Evolutionary conservation across 1,140 invertebrate species (phyloP), one percentile per base, ranked within the genome.

Genomic region (Calliopsis andreniformis): DNA sequence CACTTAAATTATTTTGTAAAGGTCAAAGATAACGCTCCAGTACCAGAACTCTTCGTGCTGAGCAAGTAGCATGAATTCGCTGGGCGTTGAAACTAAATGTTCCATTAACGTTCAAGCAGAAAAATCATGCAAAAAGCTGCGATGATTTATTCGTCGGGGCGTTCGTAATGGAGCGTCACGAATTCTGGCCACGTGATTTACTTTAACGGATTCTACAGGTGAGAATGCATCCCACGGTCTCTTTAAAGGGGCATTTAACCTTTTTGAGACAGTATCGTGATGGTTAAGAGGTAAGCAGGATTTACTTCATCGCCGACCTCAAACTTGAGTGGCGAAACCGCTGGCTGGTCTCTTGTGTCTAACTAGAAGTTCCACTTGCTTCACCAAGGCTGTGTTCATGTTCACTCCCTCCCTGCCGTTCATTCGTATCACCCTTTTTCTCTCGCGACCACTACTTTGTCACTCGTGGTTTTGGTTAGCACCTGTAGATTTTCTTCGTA

Each of bases 361-460:
- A 82, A 82, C 63, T 69, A 64, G 62, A 82, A 82, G 79, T 78
- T 73, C 78, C 79, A 63, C 67, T 72, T 82, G 80, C 35, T 82
- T 78, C 67, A 30, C 43, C 55, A 16, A 59, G 35, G 49, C 64
- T 45, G 58, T 69, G 58, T 58, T 83, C 49, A 42, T 53, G 61
- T 53, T 18, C 47, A 20, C 8, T 12, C 35, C 3, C 20, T 32
- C 23, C 39, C 25, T 12, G n/a, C 18, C 63, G 10, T 39, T 58
- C 53, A 18, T 43, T 35, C 47, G 10, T 10, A 12, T 45, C 4
- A 12, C n/a, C 23, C 61, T 10, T 10, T 64, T 59, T 53, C 42
- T 32, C 53, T 70, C 18, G 16, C 45, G n/a, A 49, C 45, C 49
- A n/a, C 59, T n/a, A 7, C n/a, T 45, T 67, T 55, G 39, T 42